Percentiles rank a stretch among this genome's conserved stretches.
Conservation (phyloP, 2,113 vertebrate genomes). For the Sturnus vulgaris region DNA sequence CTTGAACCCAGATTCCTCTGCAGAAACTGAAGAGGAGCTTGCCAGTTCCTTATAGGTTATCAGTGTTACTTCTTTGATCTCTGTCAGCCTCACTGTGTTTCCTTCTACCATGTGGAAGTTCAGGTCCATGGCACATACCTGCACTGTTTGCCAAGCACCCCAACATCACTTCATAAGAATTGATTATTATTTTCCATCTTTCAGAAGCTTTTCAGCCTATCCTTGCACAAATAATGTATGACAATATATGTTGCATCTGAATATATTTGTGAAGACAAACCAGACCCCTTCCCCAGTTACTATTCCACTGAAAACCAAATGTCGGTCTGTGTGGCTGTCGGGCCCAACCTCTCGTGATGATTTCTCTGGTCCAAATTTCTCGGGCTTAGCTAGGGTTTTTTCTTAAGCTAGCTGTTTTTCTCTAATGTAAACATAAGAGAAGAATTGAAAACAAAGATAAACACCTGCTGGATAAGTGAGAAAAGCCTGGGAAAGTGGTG, state of each 20-base stretch:
- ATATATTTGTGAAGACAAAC: background rate
- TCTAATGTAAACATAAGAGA: too few relatives aligned
- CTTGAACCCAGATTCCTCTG: background rate
- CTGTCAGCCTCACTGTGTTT: background rate
- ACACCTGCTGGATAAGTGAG: too few relatives aligned
- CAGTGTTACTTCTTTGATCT: background rate
- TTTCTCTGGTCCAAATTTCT: too few relatives aligned
- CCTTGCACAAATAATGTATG: background rate
- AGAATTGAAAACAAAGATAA: too few relatives aligned
- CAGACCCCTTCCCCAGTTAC: background rate
- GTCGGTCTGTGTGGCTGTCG: too few relatives aligned
- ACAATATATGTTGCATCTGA: background rate
- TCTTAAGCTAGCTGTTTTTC: too few relatives aligned
- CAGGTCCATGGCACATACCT: background rate
- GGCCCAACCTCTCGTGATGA: too few relatives aligned
- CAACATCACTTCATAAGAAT: background rate
- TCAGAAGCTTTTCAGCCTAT: background rate
- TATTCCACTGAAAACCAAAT: background rate
- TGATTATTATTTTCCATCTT: background rate
- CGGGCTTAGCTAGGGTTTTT: too few relatives aligned
- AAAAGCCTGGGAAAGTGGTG: too few relatives aligned
- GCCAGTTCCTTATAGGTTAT: background rate
- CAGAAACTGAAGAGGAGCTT: background rate
- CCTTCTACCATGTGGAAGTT: background rate
- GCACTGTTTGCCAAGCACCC: background rate